Conservation (phyloP, 2,113 vertebrate species). For the Hemiscyllium ocellatum region DNA sequence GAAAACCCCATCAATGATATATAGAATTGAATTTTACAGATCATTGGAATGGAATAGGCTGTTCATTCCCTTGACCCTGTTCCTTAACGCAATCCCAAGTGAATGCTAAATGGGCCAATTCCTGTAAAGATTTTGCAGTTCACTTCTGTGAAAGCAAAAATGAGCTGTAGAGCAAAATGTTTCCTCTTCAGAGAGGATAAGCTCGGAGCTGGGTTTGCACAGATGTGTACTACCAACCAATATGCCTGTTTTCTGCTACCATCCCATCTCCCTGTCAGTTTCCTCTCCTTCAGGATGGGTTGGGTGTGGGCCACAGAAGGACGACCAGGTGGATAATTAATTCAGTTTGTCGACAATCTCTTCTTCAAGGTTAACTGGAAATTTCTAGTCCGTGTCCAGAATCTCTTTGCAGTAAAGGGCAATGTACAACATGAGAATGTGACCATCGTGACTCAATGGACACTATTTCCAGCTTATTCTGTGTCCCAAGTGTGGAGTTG, state of each 20-base stretch:
- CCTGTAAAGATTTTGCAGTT: not conserved
- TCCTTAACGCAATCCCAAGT: not conserved
- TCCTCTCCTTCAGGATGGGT: not conserved
- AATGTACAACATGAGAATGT: no score
- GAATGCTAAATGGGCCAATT: not conserved
- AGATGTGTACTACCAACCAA: not conserved
- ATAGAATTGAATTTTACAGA: not conserved
- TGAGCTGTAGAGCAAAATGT: not conserved
- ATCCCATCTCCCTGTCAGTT: not conserved
- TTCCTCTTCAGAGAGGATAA: not conserved
- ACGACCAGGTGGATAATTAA: not conserved
- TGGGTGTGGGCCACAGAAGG: not conserved
- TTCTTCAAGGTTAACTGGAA: not conserved
- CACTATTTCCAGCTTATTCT: no score
- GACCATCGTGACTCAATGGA: no score
- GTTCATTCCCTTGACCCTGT: not conserved
- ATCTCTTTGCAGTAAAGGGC: no score
- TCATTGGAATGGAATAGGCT: not conserved
- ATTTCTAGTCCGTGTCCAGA: no score
- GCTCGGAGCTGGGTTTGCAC: not conserved
- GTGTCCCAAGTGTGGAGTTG: no score
- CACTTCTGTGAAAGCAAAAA: not conserved
- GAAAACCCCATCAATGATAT: not conserved
- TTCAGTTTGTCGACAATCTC: not conserved
- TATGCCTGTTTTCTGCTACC: no score